Evolutionary conservation across 2,797 vertebrate genomes (phyloP), one percentile per base, ranked within the genome.

Genomic region (Amblyopsis hoosieri): DNA sequence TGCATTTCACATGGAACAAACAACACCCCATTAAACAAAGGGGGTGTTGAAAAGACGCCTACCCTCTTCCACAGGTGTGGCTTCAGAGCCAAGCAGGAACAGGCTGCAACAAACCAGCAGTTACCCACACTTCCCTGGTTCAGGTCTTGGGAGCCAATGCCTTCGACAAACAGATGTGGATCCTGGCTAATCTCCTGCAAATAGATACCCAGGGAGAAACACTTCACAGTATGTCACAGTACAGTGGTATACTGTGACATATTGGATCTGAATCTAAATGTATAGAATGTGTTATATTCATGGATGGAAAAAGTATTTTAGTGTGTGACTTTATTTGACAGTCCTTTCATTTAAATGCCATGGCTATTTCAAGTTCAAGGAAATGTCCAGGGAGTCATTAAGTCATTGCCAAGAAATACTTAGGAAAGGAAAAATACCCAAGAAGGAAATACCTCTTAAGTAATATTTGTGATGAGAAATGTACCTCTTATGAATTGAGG

Each of bases 91-190:
- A 99, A 79, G 72, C 95, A 98, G 63, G 97, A 98, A 76, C 96
- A 98, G 0, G 97, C 97, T 3, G 97, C 95, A 49, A 99, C 92
- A 75, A 98, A 97, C 90, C 95, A 97, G 83, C 96, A 98, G 90
- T 98, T 97, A 1, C 96, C 96, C 74, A 98, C 85, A 45, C 45
- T 76, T 10, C 96, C 96, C 79, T 98, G 96, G 78, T 94, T 94
- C 76, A 98, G 89, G 76, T 97, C 96, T 0, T 96, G 95, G 67
- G 94, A 88, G 75, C 94, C 96, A 74, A 98, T 95, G 55, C 96
- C 96, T 29, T 95, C 90, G 62, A 98, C 94, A 81, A 96, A 93
- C 70, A 98, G 85, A 57, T n/a, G 87, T 0, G 96, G 96, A 0
- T 93, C 89, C 31, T 90, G 74, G 56, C 89, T 88, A 62, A 98